Evolutionary conservation across 2,113 vertebrate species (phyloP).

Genomic region (Pitta sordida): DNA sequence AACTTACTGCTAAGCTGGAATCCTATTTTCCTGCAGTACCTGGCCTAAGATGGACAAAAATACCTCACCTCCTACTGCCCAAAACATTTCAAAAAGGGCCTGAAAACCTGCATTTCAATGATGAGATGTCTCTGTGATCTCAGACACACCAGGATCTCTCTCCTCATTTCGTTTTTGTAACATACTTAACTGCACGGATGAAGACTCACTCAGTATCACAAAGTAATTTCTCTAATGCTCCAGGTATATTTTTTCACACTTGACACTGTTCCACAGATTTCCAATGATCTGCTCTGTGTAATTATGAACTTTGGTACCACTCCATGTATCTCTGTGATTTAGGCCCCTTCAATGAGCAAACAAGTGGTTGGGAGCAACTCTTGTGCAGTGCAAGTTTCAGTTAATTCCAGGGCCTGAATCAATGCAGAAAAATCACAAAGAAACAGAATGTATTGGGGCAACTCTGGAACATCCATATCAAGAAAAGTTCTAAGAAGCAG

Average conservation of each 20-base stretch:
- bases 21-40: background rate
- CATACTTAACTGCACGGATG: background rate
- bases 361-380: background rate
- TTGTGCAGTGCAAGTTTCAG: background rate
- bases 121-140: background rate
- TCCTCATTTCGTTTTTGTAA: background rate
- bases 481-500: background rate
- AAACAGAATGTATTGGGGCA: background rate
- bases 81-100: background rate
- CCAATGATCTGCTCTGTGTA: background rate
- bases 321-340: background rate
- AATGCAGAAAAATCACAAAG: background rate
- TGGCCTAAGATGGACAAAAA: background rate
- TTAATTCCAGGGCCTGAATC: background rate
- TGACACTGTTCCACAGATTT: background rate
- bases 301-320: background rate
- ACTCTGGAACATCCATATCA: background rate
- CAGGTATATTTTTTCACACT: background rate
- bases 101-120: background rate
- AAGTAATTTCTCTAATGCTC: background rate
- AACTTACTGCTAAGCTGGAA: background rate
- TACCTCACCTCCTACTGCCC: background rate
- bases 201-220: background rate
- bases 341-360: background rate
- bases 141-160: background rate